Evolutionary conservation across 2,888 invertebrate species (phyloP), one percentile per base, ranked within the genome.

Genomic region (Chrysolina oricalcia): DNA sequence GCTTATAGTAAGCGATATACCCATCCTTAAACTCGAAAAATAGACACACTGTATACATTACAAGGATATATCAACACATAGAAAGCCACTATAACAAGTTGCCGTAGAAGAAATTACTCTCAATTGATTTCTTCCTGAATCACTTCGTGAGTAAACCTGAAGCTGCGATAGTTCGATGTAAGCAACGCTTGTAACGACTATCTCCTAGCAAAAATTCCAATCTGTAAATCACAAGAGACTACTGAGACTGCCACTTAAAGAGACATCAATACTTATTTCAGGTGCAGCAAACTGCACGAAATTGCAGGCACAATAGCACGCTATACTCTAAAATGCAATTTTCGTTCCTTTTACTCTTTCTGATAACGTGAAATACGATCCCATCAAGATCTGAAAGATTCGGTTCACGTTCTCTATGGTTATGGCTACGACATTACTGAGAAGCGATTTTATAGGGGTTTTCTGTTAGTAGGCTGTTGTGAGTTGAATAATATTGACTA

Each of bases 391-490:
- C 13, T 53, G 53, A 53, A 53, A 21, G 53, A 53, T 21, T 53
- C 53, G 13, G 53, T 53, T 53, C 53, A 53, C 53, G 53, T 53
- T 53, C 53, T 10, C 53, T 53, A 53, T 23, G 53, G 53, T 21
- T 53, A 53, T 53, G 53, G 53, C 19, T 53, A 21, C 53, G 53
- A 53, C 53, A 53, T 19, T 21, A 13, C 53, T 5, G 53, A 53
- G 53, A 53, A 19, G 13, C 19, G 53, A 53, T 53, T 53, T 53
- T 11, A 53, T 53, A 15, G 53, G 53, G 53, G 23, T 21, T 19
- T 53, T 53, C 21, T 53, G 53, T 53, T 53, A 13, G 53, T 21
- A 53, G 53, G 21, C 21, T 21, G 21, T 53, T 53, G 53, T 5
- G 21, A 21, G 53, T 53, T 53, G 53, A 53, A 53, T 53, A 19